Conservation (phyloP, 2,113 vertebrate genomes). For the Solenodon paradoxus region DNA sequence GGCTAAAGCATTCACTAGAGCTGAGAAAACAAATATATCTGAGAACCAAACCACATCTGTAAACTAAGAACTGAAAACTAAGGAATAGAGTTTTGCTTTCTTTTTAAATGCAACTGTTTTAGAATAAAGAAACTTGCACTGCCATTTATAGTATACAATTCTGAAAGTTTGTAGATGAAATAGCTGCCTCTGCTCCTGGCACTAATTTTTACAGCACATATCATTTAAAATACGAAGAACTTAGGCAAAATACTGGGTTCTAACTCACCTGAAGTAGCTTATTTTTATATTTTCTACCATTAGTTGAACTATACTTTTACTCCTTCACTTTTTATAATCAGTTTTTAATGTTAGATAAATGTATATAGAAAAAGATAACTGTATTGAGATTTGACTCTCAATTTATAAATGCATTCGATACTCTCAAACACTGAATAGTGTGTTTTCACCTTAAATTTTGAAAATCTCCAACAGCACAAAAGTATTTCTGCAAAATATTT, state of each 20-base stretch:
- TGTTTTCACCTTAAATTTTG: slow-evolving; percentile 46
- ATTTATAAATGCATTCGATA: slow-evolving; percentile 44
- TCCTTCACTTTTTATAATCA: neutral
- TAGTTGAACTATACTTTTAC: slow-evolving; percentile 12
- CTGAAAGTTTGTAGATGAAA: neutral
- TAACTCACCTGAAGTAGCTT: neutral
- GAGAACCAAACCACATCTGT: slow-evolving; percentile 16
- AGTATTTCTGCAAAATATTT: slow-evolving; percentile 73
- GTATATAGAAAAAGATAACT: slow-evolving; percentile 22
- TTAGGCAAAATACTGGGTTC: neutral
- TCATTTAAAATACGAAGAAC: slow-evolving; percentile 32
- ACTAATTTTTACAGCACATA: slow-evolving; percentile 31
- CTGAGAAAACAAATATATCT: neutral
- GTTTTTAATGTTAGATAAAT: neutral
- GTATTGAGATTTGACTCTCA: neutral
- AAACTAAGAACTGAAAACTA: slow-evolving; percentile 22
- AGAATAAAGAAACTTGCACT: slow-evolving; percentile 24
- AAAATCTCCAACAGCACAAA: slow-evolving; percentile 58
- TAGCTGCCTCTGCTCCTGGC: neutral
- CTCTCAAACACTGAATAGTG: slow-evolving; percentile 64
- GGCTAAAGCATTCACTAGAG: neutral
- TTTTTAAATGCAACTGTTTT: slow-evolving; percentile 41
- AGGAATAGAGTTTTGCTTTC: neutral
- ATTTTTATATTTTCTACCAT: slow-evolving; percentile 53
- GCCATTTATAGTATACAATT: neutral